These are phyloP conservation scores for Ctenomys sociabilis DNA, from an alignment of 2,113 vertebrate genomes.

Conservation along the genomic window DNA sequence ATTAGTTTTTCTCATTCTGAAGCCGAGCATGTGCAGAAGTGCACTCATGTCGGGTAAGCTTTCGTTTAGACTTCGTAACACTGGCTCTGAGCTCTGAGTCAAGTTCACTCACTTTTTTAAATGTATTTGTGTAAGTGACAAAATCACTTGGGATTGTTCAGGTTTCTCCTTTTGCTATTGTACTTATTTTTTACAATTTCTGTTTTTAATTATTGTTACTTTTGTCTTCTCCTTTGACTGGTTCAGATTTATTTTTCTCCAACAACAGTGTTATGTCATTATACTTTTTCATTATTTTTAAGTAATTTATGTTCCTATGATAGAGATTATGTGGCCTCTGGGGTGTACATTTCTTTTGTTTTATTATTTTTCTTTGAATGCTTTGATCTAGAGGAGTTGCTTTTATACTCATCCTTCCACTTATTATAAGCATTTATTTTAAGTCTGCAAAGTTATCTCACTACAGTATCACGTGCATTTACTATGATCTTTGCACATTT, in stretches of 20 bases:
- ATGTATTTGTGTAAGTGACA: not conserved
- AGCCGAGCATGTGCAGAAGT: not conserved
- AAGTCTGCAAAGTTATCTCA: not conserved
- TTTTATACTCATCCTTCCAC: not conserved
- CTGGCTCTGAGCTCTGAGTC: not conserved
- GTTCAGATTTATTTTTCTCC: not conserved
- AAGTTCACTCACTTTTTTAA: not conserved
- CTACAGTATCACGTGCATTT: not conserved
- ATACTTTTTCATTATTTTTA: not conserved
- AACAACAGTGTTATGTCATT: not conserved
- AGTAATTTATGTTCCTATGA: not conserved
- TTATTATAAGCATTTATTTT: not conserved
- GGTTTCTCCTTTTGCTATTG: not conserved
- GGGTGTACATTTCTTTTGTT: not conserved
- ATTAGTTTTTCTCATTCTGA: not conserved
- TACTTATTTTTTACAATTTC: not conserved
- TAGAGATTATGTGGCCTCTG: not conserved
- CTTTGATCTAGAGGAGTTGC: not conserved
- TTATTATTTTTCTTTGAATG: not conserved
- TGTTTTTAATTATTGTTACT: not conserved
- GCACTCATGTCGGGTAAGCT: not conserved
- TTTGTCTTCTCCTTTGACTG: not conserved
- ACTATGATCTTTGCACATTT: not conserved
- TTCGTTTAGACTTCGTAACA: not conserved
- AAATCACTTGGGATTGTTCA: not conserved